A percentile compares a stretch with the other conserved stretches of the same genome.
These are phyloP conservation scores for Symphodus melops DNA, from an alignment of 2,113 vertebrate species.

Conservation along the genomic window DNA sequence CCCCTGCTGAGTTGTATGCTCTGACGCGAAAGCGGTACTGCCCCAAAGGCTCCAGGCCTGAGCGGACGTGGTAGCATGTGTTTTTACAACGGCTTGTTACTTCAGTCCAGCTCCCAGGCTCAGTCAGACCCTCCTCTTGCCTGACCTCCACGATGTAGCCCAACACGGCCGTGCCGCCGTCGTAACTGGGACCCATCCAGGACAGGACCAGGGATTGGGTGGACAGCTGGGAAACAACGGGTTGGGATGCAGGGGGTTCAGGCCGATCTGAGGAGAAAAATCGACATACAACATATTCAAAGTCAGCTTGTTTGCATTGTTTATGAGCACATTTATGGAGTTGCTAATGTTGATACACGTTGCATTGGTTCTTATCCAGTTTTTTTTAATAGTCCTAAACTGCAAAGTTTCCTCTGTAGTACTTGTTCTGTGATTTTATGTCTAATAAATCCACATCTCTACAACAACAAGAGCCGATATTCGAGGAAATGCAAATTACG, in stretches of 20 bases:
- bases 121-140: slow-evolving; percentile 30
- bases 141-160: slow-evolving; percentile 81
- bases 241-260: slow-evolving; percentile 80
- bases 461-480: too few relatives aligned
- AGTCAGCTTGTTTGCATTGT: not conserved
- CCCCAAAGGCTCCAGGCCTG: slow-evolving; percentile 74
- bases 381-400: too few relatives aligned
- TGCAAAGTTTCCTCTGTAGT: too few relatives aligned
- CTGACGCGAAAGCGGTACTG: slow-evolving; percentile 82
- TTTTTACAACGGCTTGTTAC: slow-evolving; percentile 72
- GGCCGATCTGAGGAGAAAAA: slow-evolving; percentile 74
- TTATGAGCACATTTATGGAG: not conserved
- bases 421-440: too few relatives aligned
- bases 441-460: too few relatives aligned
- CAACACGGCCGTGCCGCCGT: slow-evolving; percentile 82
- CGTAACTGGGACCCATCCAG: slow-evolving; percentile 84
- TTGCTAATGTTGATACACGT: too few relatives aligned
- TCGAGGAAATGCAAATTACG: too few relatives aligned
- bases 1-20: slow-evolving; percentile 79
- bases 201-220: slow-evolving; percentile 81
- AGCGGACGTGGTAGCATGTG: slow-evolving; percentile 77
- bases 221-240: slow-evolving; percentile 77
- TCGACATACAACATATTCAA: not conserved
- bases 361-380: too few relatives aligned
- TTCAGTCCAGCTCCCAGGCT: slow-evolving; percentile 70